A percentile compares a stretch with the other conserved stretches of the same genome.
Conservation (phyloP, 1,140 invertebrate species). For the Drosophila miranda region DNA sequence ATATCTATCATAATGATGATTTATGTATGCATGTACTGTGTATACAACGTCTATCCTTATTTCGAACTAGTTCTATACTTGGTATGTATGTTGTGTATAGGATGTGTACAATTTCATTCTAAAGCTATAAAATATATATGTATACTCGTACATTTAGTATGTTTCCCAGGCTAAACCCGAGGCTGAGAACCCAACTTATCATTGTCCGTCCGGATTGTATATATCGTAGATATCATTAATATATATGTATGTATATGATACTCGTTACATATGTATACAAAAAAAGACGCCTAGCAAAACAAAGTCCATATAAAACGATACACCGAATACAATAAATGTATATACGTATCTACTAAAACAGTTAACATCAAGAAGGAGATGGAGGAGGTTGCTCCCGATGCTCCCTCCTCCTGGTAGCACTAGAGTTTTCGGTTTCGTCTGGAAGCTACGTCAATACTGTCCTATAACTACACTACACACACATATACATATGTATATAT, state of each 20-base stretch:
- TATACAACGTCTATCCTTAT: slow-evolving; percentile 10
- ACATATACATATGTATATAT: slow-evolving; percentile 2
- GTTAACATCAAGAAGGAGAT: slow-evolving; percentile 20
- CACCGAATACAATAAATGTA: slow-evolving; percentile 3
- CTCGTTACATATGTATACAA: slow-evolving; percentile 23
- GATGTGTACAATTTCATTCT: slow-evolving; percentile 29
- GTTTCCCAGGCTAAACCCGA: too few species aligned
- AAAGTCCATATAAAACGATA: slow-evolving; percentile 46
- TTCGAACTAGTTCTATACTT: slow-evolving; percentile 12
- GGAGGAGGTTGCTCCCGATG: neutral
- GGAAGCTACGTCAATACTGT: slow-evolving; percentile 27
- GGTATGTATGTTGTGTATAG: slow-evolving; percentile 5
- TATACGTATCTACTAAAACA: slow-evolving; percentile 25
- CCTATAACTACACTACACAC: slow-evolving; percentile 19
- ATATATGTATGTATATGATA: slow-evolving; percentile 25
- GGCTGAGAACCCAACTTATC: too few species aligned
- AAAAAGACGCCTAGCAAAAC: slow-evolving; percentile 46
- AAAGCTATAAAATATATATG: slow-evolving; percentile 10
- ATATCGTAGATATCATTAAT: neutral
- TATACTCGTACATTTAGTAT: too few species aligned
- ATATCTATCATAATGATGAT: slow-evolving; percentile 10
- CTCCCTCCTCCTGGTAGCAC: slow-evolving; percentile 27
- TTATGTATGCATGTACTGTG: slow-evolving; percentile 3
- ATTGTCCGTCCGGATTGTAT: too few species aligned
- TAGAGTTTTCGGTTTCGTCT: slow-evolving; percentile 24